Conservation (phyloP, 2,113 vertebrate genomes). For the Pantherophis guttatus region DNA sequence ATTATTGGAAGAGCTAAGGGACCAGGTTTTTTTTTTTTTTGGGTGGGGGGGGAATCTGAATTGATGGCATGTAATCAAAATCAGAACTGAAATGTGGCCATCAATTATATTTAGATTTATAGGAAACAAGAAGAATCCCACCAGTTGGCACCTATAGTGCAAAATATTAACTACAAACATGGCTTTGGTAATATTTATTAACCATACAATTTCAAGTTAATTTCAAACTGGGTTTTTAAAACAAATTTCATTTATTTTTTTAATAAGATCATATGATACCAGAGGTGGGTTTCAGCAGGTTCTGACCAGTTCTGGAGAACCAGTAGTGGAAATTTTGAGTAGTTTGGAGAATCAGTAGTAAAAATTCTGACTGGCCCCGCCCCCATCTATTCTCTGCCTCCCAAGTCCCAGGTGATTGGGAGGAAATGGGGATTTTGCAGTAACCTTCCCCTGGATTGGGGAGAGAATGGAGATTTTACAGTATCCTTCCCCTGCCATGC, state of each 20-base stretch:
- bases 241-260: conserved; percentile 5
- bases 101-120: not conserved
- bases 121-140: not conserved
- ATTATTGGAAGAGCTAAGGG: not conserved
- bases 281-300: too few species aligned
- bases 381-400: too few species aligned
- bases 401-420: too few species aligned
- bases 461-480: too few species aligned
- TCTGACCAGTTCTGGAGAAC: too few species aligned
- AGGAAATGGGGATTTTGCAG: too few species aligned
- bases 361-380: too few species aligned
- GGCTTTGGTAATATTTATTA: not conserved
- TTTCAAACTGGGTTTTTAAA: not conserved
- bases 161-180: not conserved
- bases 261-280: conserved; percentile 11
- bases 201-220: not conserved
- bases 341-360: too few species aligned
- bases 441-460: too few species aligned
- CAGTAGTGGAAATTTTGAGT: too few species aligned
- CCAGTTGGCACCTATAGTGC: not conserved
- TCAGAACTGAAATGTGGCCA: not conserved
- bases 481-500: too few species aligned
- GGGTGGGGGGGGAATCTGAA: not conserved
- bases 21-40: not conserved
- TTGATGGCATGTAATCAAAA: not conserved